Evolutionary conservation across 2,888 invertebrate species (phyloP).

Genomic region (Blera fallax): DNA sequence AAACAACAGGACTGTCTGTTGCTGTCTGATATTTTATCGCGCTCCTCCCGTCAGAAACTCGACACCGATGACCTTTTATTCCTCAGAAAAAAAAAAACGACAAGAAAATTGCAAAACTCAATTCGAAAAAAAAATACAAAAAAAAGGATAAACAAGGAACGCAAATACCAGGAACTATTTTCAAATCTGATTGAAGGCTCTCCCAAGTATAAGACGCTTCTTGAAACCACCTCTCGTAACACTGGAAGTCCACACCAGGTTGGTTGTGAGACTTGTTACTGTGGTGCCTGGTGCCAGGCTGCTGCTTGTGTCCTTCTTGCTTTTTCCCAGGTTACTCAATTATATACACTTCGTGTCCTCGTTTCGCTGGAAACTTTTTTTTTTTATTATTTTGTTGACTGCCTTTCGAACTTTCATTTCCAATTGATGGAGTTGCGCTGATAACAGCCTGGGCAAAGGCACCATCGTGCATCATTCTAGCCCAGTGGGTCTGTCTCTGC

Average conservation of each 20-base stretch:
- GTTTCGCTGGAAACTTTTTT: constrained; percentile 9
- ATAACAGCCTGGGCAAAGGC: constrained; percentile 34
- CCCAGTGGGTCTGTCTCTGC: constrained; percentile 5
- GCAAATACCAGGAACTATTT: constrained; percentile 3
- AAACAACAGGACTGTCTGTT: constrained; percentile 4
- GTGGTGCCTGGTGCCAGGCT: too few relatives aligned
- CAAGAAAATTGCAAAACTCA: constrained; percentile 23
- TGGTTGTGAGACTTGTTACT: not conserved
- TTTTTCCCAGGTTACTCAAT: constrained; percentile 34
- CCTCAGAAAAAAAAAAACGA: constrained; percentile 3
- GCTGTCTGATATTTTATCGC: constrained; percentile 6
- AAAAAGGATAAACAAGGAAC: constrained; percentile 37
- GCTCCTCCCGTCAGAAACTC: not conserved
- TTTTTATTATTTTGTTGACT: not conserved
- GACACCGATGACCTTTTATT: constrained; percentile 18
- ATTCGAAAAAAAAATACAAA: not conserved
- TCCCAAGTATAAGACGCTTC: not conserved
- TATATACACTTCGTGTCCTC: constrained; percentile 48
- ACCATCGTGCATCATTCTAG: constrained; percentile 28
- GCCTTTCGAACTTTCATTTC: constrained; percentile 63
- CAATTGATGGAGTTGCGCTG: constrained; percentile 52
- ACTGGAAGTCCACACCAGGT: not conserved
- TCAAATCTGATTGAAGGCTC: constrained; percentile 17
- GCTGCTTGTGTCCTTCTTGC: not conserved
- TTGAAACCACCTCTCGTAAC: constrained; percentile 8